Conservation (phyloP, 2,797 vertebrate genomes). For the Paramormyrops hopkinsi region DNA sequence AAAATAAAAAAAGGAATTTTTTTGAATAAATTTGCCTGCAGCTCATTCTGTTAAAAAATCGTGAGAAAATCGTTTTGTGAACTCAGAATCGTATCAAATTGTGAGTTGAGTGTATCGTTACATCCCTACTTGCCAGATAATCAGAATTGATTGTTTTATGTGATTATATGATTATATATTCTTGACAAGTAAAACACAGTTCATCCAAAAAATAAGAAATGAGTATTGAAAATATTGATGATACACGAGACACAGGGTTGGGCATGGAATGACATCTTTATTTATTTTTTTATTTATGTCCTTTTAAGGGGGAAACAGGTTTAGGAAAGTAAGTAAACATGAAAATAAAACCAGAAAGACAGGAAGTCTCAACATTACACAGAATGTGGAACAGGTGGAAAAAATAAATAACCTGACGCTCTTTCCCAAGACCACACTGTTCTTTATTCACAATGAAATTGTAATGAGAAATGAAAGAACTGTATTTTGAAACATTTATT, state of each 20-base stretch:
- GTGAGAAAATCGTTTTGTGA: too few species aligned
- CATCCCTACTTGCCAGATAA: neutral
- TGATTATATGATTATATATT: neutral
- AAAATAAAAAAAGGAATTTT: too few species aligned
- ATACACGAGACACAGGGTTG: neutral
- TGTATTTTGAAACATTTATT: slow-evolving; percentile 79
- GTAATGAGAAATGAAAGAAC: slow-evolving; percentile 74
- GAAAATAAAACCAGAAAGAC: neutral
- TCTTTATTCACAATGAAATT: slow-evolving; percentile 77
- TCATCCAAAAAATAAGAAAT: neutral
- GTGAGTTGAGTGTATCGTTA: too few species aligned
- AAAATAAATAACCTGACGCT: neutral
- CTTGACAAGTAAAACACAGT: neutral
- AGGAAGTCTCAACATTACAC: neutral
- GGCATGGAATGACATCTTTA: neutral
- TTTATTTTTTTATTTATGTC: slow-evolving; percentile 3
- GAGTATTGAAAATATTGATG: neutral
- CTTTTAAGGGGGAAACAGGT: neutral
- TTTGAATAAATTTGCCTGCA: too few species aligned
- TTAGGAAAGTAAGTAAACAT: neutral
- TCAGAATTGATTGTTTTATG: neutral
- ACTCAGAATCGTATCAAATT: too few species aligned
- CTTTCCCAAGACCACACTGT: slow-evolving; percentile 51
- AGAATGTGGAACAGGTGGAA: neutral
- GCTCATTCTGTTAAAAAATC: too few species aligned